These are phyloP conservation scores for Camelus bactrianus DNA, from an alignment of 2,113 vertebrate genomes.

Conservation along the genomic window DNA sequence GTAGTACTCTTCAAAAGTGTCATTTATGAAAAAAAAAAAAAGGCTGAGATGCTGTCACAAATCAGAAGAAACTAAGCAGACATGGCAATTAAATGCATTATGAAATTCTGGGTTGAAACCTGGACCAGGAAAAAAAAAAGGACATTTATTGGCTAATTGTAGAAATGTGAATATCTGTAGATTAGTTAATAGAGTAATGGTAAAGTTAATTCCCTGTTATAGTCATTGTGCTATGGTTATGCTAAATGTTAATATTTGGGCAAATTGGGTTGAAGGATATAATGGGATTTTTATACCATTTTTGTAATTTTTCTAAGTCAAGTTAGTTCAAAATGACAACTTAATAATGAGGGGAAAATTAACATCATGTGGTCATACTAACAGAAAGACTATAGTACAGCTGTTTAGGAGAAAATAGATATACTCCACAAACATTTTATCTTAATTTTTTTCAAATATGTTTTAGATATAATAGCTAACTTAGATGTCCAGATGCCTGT, in stretches of 20 bases:
- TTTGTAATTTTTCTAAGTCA: not conserved
- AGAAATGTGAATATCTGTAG: not conserved
- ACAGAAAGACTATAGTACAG: not conserved
- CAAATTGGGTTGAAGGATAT: not conserved
- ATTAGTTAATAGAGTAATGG: not conserved
- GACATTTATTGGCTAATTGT: not conserved
- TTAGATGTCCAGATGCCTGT: not conserved
- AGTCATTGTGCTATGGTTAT: not conserved
- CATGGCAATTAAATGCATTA: not conserved
- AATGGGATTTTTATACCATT: not conserved
- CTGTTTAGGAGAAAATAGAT: not conserved
- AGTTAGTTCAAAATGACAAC: slow-evolving; percentile 26
- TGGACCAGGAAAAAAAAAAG: not conserved
- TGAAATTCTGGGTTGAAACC: not conserved
- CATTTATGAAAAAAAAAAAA: not conserved
- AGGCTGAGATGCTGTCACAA: not conserved
- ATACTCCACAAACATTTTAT: not conserved
- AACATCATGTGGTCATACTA: not conserved
- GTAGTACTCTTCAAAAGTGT: not conserved
- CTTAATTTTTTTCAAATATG: not conserved
- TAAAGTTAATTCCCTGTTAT: not conserved
- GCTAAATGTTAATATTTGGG: not conserved
- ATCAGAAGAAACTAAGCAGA: slow-evolving; percentile 8
- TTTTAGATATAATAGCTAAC: not conserved
- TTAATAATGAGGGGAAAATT: not conserved